Base-by-base conservation (phyloP, 1,140 invertebrate species). In the Neotoxoptera formosana region DNA sequence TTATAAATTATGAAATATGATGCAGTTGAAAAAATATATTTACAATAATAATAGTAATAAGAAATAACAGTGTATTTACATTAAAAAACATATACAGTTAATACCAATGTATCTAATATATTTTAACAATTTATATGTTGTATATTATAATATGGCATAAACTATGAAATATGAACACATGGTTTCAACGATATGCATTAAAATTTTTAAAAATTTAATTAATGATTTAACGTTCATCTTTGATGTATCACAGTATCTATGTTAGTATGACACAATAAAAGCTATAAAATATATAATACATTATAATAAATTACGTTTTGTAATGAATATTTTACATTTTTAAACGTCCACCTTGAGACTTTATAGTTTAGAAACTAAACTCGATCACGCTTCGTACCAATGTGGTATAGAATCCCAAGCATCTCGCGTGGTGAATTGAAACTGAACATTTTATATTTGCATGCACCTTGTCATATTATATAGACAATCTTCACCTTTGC, bases 151-250 rank as follows among this genome's bases (percentile, higher is more conserved):
- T n/a, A n/a, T n/a, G n/a, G n/a, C 20, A 36, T 83, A 47, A 21
- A 89, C 7, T 53, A 56, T 89, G 23, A 21, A 90, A 1, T 90
- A 90, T 90, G 53, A 90, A 90, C 89, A 90, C 89, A 67, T 45
- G 36, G 21, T 90, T 90, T 41, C 23, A 90, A 90, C 89, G 89
- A 90, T 90, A 56, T 90, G 88, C 88, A 56, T 90, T 90, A 56
- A 36, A 90, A 8, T 67, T n/a, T 41, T n/a, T 6, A 67, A 67
- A 67, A 4, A 67, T 67, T 67, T n/a, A 67, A 53, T 89, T 89
- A 51, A 89, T 34, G 4, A 51, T 30, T 45, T 41, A 41, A 89
- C 48, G 6, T 17, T 67, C 20, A 34, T 30, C 36, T 34, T 60
- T 53, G 20, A 56, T 41, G 53, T n/a, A n/a, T 14, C 30, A 67